Evolutionary conservation across 2,113 vertebrate genomes (phyloP).

Genomic region (Pogona vitticeps): DNA sequence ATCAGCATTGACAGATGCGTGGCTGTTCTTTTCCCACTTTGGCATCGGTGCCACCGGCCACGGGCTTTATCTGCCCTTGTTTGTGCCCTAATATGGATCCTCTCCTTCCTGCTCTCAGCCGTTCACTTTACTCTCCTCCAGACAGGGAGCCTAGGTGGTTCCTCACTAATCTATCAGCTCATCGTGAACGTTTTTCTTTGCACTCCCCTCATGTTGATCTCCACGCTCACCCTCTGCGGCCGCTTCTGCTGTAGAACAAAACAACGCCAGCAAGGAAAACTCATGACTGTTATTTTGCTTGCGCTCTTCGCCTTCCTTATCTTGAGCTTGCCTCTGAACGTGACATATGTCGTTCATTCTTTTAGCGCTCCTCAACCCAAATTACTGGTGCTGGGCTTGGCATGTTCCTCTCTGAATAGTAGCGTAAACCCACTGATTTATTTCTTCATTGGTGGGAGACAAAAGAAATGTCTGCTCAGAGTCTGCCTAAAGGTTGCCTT

Average conservation of each 20-base stretch:
- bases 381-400: too few relatives aligned
- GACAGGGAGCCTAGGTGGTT: not conserved
- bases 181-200: not conserved
- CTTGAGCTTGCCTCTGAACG: slow-evolving; percentile 43
- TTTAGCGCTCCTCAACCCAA: accelerated
- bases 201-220: slow-evolving; percentile 13
- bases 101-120: not conserved
- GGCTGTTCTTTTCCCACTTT: not conserved
- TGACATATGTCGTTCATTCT: not conserved
- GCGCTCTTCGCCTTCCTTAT: slow-evolving; percentile 22
- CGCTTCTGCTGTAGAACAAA: not conserved
- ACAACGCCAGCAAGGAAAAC: not conserved
- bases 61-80: accelerated
- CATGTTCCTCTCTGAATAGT: slow-evolving; percentile 22
- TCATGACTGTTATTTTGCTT: not conserved
- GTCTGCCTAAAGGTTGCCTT: slow-evolving; percentile 26
- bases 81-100: slow-evolving; percentile 31
- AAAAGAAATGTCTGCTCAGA: not conserved
- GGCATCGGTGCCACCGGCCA: not conserved
- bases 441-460: slow-evolving; percentile 43
- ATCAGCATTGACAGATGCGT: not conserved
- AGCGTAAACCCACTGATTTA: slow-evolving; percentile 48
- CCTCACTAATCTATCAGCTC: not conserved
- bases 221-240: slow-evolving; percentile 12
- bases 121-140: not conserved